Conservation (phyloP, 2,888 invertebrate genomes). For the Synanthedon tipuliformis region DNA sequence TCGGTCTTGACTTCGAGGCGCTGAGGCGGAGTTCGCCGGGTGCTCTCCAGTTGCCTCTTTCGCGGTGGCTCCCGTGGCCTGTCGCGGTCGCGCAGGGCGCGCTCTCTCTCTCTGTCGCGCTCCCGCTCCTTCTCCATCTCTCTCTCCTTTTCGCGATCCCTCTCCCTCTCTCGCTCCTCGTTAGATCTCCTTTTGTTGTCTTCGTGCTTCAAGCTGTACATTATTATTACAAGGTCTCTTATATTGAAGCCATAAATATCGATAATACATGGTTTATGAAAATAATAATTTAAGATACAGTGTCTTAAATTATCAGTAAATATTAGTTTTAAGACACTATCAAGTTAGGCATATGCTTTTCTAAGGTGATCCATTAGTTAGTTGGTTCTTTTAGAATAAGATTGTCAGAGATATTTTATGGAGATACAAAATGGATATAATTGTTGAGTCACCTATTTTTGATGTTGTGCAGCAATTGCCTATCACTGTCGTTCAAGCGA, state of each 20-base stretch:
- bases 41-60: constrained; percentile 1
- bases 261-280: too few relatives aligned
- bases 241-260: too few relatives aligned
- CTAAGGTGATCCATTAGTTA: too few relatives aligned
- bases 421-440: too few relatives aligned
- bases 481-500: constrained; percentile 67
- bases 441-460: constrained; percentile 36
- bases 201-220: too few relatives aligned
- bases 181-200: not conserved
- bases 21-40: constrained; percentile 10
- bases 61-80: constrained; percentile 7
- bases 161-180: constrained; percentile 7
- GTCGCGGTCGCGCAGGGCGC: constrained; percentile 3
- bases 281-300: too few relatives aligned
- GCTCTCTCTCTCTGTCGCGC: constrained; percentile 1
- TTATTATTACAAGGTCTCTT: too few relatives aligned
- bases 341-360: not conserved
- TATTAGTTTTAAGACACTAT: too few relatives aligned
- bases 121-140: constrained; percentile 15
- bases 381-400: too few relatives aligned
- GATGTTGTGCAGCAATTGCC: constrained; percentile 66
- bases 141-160: constrained; percentile 26
- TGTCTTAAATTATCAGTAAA: too few relatives aligned
- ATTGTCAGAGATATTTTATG: too few relatives aligned
- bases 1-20: constrained; percentile 37